Evolutionary conservation across 2,113 vertebrate genomes (phyloP).

Genomic region (Carollia perspicillata): DNA sequence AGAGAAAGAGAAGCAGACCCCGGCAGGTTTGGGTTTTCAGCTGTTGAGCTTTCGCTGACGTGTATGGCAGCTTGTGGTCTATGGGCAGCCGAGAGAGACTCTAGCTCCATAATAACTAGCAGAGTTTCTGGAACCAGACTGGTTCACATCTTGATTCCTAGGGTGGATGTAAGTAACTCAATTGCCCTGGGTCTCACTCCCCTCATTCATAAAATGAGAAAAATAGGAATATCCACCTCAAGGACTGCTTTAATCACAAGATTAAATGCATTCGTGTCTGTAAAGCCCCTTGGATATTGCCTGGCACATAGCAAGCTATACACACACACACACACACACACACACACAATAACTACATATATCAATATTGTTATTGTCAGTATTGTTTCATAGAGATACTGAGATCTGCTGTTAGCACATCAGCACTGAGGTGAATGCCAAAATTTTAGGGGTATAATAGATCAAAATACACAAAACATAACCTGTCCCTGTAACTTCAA

Average conservation of each 20-base stretch:
- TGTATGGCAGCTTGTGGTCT: accelerated
- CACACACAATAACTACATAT: too few species aligned
- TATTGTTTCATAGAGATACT: neutral
- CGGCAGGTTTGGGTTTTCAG: neutral
- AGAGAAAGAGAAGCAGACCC: neutral
- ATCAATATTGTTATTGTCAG: too few species aligned
- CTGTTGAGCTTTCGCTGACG: neutral
- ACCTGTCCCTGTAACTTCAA: neutral
- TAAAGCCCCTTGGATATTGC: neutral
- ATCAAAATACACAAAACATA: neutral
- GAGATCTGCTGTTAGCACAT: neutral
- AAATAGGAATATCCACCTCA: neutral
- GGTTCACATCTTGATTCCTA: neutral
- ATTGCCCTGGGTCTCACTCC: neutral
- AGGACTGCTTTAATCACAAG: neutral
- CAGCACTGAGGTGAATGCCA: neutral
- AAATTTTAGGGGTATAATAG: neutral
- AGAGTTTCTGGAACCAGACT: neutral
- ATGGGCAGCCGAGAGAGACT: accelerated
- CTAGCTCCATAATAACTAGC: accelerated
- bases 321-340: neutral
- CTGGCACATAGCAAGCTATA: neutral
- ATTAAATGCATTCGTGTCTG: neutral
- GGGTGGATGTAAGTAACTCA: neutral
- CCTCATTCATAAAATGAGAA: neutral